These are phyloP conservation scores for Gallinago media DNA, from an alignment of 2,113 vertebrate genomes.

Conservation along the genomic window DNA sequence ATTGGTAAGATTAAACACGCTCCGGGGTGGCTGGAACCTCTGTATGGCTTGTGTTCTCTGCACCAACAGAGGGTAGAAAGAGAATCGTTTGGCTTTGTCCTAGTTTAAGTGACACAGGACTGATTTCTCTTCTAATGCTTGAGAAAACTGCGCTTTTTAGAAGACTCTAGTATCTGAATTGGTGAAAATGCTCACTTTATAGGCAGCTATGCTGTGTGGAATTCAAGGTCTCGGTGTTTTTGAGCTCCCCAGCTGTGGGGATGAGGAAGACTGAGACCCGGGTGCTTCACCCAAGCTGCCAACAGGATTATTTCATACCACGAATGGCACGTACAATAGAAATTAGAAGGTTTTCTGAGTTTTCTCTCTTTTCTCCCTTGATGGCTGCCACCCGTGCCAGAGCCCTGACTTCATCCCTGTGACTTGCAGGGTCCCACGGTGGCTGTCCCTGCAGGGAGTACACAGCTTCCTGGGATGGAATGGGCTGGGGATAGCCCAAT, in stretches of 20 bases:
- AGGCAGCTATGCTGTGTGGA: not conserved
- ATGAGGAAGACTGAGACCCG: not conserved
- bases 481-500: not conserved
- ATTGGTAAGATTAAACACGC: accelerated
- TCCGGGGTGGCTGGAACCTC: not conserved
- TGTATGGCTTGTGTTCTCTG: accelerated
- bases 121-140: not conserved
- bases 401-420: not conserved
- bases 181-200: not conserved
- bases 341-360: not conserved
- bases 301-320: not conserved
- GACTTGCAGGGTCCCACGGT: not conserved
- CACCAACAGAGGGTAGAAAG: accelerated
- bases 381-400: not conserved
- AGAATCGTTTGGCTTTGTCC: accelerated
- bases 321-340: not conserved
- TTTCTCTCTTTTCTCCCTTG: not conserved
- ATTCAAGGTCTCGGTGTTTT: not conserved
- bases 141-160: not conserved
- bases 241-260: not conserved
- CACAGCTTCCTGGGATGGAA: not conserved
- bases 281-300: not conserved
- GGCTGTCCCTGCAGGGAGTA: not conserved
- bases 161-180: not conserved
- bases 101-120: not conserved